A percentile compares a stretch with the other conserved stretches of the same genome.
phyloP scores from a whole-genome alignment of 2,797 vertebrate genomes.

The Anabacerthia variegaticeps region DNA sequence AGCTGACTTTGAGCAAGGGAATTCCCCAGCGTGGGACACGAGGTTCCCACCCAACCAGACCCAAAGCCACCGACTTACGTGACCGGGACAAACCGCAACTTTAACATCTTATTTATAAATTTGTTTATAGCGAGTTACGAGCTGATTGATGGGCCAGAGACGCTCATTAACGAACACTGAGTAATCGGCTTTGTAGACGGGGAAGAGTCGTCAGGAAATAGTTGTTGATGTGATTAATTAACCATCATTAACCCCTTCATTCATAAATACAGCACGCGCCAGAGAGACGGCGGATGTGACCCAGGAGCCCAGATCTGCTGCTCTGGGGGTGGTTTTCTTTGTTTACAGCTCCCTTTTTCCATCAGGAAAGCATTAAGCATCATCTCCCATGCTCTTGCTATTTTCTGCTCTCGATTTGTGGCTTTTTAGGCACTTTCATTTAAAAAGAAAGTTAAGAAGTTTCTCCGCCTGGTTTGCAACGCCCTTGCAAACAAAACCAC shows the following conservation, averaged over 20 bases:
- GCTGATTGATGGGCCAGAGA: neutral
- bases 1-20: neutral
- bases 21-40: neutral
- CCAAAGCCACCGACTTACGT: neutral
- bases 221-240: constrained; percentile 14
- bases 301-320: neutral
- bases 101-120: neutral
- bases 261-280: neutral
- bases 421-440: neutral
- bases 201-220: neutral
- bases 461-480: neutral
- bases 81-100: fast-evolving
- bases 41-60: neutral
- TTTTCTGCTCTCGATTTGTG: neutral
- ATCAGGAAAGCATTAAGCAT: neutral
- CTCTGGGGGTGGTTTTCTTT: neutral
- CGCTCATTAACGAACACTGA: neutral
- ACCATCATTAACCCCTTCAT: constrained; percentile 19
- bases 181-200: neutral
- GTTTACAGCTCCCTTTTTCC: neutral
- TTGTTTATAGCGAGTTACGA: neutral
- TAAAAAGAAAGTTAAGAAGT: neutral
- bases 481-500: neutral
- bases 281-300: neutral
- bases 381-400: neutral